These are phyloP conservation scores for Dicaeum eximium DNA, from an alignment of 2,113 vertebrate genomes.

Conservation along the genomic window DNA sequence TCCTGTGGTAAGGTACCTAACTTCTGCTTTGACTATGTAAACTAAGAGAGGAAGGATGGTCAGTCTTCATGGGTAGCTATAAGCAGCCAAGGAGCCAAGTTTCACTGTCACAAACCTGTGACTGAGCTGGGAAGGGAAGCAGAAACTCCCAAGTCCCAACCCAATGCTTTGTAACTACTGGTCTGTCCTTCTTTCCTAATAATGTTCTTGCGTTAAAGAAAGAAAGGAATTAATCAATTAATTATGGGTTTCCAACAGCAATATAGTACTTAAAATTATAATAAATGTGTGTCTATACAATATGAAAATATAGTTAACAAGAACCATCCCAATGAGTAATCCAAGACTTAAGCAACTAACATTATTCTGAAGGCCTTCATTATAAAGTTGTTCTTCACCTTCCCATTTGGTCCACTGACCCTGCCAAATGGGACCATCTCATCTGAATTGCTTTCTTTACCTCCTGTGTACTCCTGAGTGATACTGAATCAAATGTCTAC, in stretches of 20 bases:
- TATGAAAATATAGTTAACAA: conserved; percentile 80
- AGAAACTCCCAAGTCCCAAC: conserved; percentile 28
- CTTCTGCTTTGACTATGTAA: neutral
- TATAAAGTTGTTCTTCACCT: conserved; percentile 37
- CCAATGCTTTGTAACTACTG: conserved; percentile 25
- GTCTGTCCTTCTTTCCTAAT: conserved; percentile 47
- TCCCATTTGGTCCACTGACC: neutral
- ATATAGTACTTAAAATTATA: conserved; percentile 38
- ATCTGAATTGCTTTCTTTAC: neutral
- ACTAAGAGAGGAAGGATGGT: neutral
- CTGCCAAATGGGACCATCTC: conserved; percentile 33
- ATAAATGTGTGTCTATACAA: conserved; percentile 47
- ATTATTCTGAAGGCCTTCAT: conserved; percentile 44
- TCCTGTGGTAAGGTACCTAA: neutral
- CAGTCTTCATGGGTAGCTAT: neutral
- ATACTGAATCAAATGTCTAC: neutral
- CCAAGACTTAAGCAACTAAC: conserved; percentile 62
- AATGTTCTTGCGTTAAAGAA: conserved; percentile 29
- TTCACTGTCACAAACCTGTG: neutral
- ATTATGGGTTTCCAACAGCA: conserved; percentile 39
- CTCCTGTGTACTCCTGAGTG: neutral
- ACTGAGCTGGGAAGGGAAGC: conserved; percentile 3
- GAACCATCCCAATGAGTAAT: conserved; percentile 66
- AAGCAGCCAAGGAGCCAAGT: neutral
- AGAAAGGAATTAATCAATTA: conserved; percentile 53